A percentile compares a stretch with the other conserved stretches of the same genome.
These are phyloP conservation scores for Rhabdophis nuchalis DNA, from an alignment of 2,797 vertebrate species.

Conservation along the genomic window DNA sequence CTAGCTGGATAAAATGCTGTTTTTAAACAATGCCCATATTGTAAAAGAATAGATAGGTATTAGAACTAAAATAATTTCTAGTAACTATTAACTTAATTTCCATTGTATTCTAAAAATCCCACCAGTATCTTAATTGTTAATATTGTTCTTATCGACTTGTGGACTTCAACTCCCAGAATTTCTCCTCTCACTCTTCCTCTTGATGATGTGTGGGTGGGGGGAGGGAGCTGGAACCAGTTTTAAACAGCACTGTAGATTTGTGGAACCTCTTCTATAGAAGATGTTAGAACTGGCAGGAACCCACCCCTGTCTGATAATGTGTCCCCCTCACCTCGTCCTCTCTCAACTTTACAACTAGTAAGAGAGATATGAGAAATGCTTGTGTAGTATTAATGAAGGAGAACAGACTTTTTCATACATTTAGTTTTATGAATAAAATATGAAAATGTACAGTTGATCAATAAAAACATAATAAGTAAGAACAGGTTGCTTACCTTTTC, in stretches of 20 bases:
- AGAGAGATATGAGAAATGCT: not conserved
- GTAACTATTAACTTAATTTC: not conserved
- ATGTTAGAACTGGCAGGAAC: too few species aligned
- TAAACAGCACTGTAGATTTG: too few species aligned
- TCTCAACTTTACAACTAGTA: not conserved
- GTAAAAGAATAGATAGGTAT: not conserved
- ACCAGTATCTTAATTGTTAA: not conserved
- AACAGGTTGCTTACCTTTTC: not conserved
- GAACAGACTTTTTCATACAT: not conserved
- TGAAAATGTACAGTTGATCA: not conserved
- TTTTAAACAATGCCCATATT: not conserved
- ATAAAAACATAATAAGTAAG: not conserved
- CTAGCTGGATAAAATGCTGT: not conserved
- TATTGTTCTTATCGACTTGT: not conserved
- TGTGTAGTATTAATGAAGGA: constrained; percentile 24
- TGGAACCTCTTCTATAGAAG: too few species aligned
- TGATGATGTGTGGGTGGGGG: too few species aligned
- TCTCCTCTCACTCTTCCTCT: too few species aligned
- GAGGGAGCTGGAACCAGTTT: too few species aligned
- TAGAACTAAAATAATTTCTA: not conserved
- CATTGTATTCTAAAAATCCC: not conserved
- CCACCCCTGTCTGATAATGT: too few species aligned
- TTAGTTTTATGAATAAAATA: constrained; percentile 17
- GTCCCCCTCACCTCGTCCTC: not conserved
- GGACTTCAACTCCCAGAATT: too few species aligned